Conservation (phyloP, 2,888 invertebrate species). For the Caenorhabditis angaria region DNA sequence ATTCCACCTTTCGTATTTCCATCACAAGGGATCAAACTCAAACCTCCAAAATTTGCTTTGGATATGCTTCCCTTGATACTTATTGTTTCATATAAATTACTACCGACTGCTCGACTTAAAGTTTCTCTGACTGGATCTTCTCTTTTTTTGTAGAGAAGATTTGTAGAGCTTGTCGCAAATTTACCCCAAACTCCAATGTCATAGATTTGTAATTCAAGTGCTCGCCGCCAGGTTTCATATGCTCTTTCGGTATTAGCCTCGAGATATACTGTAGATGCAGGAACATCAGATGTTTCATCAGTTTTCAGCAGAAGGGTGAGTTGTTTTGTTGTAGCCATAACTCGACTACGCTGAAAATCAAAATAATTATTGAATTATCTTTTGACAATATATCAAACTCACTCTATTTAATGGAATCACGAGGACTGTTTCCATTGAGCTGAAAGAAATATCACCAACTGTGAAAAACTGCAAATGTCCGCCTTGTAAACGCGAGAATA, state of each 20-base stretch:
- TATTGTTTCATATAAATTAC: conserved; percentile 55
- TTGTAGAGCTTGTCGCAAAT: conserved; percentile 46
- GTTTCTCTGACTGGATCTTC: conserved; percentile 53
- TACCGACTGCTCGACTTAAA: conserved; percentile 48
- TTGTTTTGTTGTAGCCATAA: conserved; percentile 37
- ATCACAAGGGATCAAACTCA: conserved; percentile 38
- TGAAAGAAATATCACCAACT: conserved; percentile 37
- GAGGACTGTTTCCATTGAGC: conserved; percentile 39
- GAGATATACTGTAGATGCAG: conserved; percentile 40
- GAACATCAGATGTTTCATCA: conserved; percentile 36
- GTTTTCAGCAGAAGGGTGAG: conserved; percentile 40
- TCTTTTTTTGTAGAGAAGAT: conserved; percentile 47
- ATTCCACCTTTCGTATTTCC: conserved; percentile 11
- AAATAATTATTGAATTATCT: background rate
- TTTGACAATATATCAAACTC: conserved; percentile 3
- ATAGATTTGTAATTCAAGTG: conserved; percentile 50
- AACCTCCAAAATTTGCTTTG: conserved; percentile 32
- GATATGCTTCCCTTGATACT: conserved; percentile 45
- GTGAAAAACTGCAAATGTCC: conserved; percentile 49
- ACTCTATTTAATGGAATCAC: conserved; percentile 46
- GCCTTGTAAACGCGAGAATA: conserved; percentile 33
- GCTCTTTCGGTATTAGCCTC: conserved; percentile 38
- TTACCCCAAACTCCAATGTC: conserved; percentile 57
- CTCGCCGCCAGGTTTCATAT: conserved; percentile 49
- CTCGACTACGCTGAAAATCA: conserved; percentile 43